Percentiles rank a stretch among this genome's conserved stretches.
phyloP scores from a whole-genome alignment of 2,113 vertebrate genomes.

The Speoplatyrhinus poulsoni region DNA sequence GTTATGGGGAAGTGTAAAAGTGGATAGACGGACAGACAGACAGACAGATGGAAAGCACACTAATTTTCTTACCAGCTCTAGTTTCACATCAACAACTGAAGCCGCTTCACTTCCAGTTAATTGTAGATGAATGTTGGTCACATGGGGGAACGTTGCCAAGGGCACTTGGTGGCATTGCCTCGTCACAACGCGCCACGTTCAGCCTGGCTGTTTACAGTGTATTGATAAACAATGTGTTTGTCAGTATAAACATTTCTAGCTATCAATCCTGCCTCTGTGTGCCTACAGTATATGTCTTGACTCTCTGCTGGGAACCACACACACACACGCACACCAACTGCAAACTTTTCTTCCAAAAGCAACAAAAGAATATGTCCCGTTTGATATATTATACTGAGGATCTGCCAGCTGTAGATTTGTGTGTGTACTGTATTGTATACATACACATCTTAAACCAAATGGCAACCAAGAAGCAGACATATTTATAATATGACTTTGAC shows the following conservation, averaged over 20 bases:
- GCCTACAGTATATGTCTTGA: constrained; percentile 28
- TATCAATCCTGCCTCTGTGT: constrained; percentile 22
- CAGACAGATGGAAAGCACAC: not conserved
- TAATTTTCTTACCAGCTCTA: constrained; percentile 10
- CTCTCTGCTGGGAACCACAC: constrained; percentile 23
- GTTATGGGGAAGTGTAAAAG: constrained; percentile 29
- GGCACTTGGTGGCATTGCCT: no score
- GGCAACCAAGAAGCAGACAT: no score
- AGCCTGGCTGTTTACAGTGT: constrained; percentile 3
- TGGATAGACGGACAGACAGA: not conserved
- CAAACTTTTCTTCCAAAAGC: constrained; percentile 1
- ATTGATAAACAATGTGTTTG: constrained; percentile 17
- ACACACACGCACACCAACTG: constrained; percentile 11
- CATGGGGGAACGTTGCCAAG: not conserved
- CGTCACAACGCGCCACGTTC: not conserved
- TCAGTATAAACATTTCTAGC: constrained; percentile 6
- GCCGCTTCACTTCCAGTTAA: constrained; percentile 2
- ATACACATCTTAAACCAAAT: no score
- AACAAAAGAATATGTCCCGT: constrained; percentile 7
- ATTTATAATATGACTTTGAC: no score
- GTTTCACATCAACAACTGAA: not conserved
- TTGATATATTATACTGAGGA: not conserved
- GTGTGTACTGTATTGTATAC: constrained; percentile 18
- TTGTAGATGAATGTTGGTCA: not conserved
- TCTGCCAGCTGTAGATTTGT: not conserved